phyloP scores from a whole-genome alignment of 2,888 invertebrate genomes.

The Salpingus planirostris region DNA sequence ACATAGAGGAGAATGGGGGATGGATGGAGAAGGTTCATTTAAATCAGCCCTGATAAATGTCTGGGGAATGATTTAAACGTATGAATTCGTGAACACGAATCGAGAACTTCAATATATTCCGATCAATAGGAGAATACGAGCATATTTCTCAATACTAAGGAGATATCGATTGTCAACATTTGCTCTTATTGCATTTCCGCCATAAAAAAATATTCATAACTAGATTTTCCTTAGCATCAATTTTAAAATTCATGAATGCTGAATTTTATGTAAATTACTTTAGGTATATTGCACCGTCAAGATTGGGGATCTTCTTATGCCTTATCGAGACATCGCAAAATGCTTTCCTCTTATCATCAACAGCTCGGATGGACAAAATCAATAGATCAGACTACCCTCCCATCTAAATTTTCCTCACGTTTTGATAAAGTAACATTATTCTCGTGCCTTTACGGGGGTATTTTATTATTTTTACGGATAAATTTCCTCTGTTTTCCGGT shows the following conservation, averaged over 20 bases:
- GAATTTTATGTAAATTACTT: conserved; percentile 20
- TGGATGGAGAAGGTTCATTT: conserved; percentile 10
- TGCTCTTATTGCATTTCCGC: conserved; percentile 17
- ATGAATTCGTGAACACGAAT: too few relatives aligned
- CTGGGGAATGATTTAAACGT: conserved; percentile 7
- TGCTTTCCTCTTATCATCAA: conserved; percentile 16
- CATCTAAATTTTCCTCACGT: conserved; percentile 17
- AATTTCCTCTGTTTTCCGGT: conserved; percentile 9
- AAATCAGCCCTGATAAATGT: conserved; percentile 7
- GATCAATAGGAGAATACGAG: conserved; percentile 7
- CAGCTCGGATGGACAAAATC: conserved; percentile 17
- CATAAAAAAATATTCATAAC: conserved; percentile 18
- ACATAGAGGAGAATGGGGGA: too few relatives aligned
- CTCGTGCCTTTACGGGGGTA: conserved; percentile 10
- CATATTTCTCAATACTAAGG: conserved; percentile 9
- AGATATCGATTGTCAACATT: conserved; percentile 14
- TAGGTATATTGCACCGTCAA: conserved; percentile 18
- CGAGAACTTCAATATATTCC: conserved; percentile 9
- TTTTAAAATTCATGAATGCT: conserved; percentile 21
- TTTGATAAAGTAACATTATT: conserved; percentile 18
- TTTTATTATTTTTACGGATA: conserved; percentile 14
- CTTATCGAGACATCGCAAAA: conserved; percentile 16
- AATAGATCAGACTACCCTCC: conserved; percentile 16
- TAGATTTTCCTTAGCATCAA: conserved; percentile 17
- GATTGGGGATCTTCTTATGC: conserved; percentile 16